phyloP scores from a whole-genome alignment of 2,888 invertebrate genomes.

The Fissipunctia ypsillon region DNA sequence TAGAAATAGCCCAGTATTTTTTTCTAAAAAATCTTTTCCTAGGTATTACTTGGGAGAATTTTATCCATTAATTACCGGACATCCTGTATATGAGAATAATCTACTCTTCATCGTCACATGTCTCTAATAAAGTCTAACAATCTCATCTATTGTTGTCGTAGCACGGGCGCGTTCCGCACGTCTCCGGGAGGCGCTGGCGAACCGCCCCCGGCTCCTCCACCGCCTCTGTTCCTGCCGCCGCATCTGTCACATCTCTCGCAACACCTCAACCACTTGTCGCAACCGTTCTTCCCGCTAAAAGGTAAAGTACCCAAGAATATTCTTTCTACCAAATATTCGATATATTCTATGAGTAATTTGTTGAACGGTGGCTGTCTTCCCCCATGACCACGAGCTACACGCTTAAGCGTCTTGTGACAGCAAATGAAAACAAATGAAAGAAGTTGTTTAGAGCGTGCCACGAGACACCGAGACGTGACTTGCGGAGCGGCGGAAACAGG shows the following conservation, averaged over 20 bases:
- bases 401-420: background rate
- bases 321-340: background rate
- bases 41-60: too few relatives aligned
- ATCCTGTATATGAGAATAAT: too few relatives aligned
- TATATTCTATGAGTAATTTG: background rate
- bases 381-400: background rate
- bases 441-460: background rate
- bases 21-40: too few relatives aligned
- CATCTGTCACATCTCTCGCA: conserved; percentile 93
- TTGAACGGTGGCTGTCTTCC: background rate
- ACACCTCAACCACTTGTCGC: conserved; percentile 93
- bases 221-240: conserved; percentile 96
- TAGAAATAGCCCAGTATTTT: too few relatives aligned
- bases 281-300: conserved; percentile 96
- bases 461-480: background rate
- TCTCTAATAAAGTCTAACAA: conserved; percentile 17
- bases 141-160: conserved; percentile 68
- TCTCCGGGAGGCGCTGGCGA: conserved; percentile 82
- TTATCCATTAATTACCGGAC: too few relatives aligned
- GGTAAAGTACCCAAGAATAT: conserved; percentile 79
- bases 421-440: background rate
- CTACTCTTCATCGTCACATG: too few relatives aligned
- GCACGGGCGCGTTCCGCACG: conserved; percentile 81
- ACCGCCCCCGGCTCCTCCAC: conserved; percentile 89
- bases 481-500: background rate